Base-by-base conservation (phyloP, 1,140 invertebrate species). In the Meloidogyne hapla region DNA sequence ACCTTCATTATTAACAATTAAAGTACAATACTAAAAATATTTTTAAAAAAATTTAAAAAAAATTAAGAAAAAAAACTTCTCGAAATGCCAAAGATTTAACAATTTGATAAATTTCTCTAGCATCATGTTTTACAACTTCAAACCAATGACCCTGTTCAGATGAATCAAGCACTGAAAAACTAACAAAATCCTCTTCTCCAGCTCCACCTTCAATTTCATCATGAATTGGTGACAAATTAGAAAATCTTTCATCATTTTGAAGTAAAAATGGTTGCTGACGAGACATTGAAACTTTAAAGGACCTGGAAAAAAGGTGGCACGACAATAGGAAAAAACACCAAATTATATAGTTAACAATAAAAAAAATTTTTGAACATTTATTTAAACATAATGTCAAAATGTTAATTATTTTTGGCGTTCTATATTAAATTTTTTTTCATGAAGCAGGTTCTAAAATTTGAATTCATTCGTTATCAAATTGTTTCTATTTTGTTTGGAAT, bases 1-100 rank as follows among this genome's bases (percentile, higher is more conserved):
- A 13, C 71, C 71, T 64, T 73, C 71, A 33, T 73, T 73, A 64
- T 38, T 73, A 25, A 73, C 71, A 21, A 63, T 73, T 23, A 73
- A 73, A 13, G 56, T 63, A n/a, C 71, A 73, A 63, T 73, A 38
- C 71, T 73, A 12, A 63, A 64, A 18, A n/a, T 33, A 33, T 33
- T 33, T n/a, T n/a, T n/a, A n/a, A n/a, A n/a, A n/a, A n/a, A n/a
- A n/a, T n/a, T n/a, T n/a, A n/a, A n/a, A n/a, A n/a, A n/a, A n/a
- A n/a, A n/a, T n/a, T n/a, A n/a, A n/a, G n/a, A 33, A 0, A 6
- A 33, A 33, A 33, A 40, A 73, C 71, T 6, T 73, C 71, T 23
- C 71, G 23, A 33, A 73, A 73, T 26, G 71, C 71, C 23, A 73
- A 42, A 40, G 45, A 21, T 63, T 73, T 73, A 23, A 73, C 48